phyloP scores from a whole-genome alignment of 2,113 vertebrate genomes.

The Phainopepla nitens region DNA sequence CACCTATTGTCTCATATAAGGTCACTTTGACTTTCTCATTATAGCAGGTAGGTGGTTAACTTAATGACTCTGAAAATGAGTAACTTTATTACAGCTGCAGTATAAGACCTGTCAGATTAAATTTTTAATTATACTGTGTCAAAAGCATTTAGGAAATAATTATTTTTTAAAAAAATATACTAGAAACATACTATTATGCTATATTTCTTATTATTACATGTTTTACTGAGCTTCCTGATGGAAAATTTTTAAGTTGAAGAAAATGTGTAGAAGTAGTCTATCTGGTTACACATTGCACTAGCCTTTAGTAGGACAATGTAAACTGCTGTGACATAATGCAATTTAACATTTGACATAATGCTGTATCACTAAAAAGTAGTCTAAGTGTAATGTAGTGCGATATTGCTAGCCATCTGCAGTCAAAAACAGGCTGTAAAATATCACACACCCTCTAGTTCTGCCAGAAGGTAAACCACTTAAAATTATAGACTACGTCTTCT shows the following conservation, averaged over 20 bases:
- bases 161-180: not conserved
- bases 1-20: not conserved
- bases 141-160: not conserved
- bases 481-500: not conserved
- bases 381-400: not conserved
- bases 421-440: not conserved
- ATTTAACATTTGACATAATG: not conserved
- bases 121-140: not conserved
- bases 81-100: not conserved
- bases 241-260: not conserved
- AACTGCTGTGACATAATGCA: not conserved
- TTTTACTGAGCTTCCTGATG: not conserved
- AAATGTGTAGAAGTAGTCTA: not conserved
- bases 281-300: not conserved
- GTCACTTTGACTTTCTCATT: slow-evolving; percentile 39
- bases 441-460: not conserved
- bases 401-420: not conserved
- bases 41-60: not conserved
- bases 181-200: not conserved
- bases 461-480: not conserved
- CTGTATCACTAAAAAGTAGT: not conserved
- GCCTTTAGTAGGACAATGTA: not conserved
- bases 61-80: slow-evolving; percentile 30
- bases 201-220: not conserved
- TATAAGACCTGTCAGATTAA: not conserved